Evolutionary conservation across 2,113 vertebrate species (phyloP), one percentile per base, ranked within the genome.

Genomic region (Cynoglossus semilaevis): DNA sequence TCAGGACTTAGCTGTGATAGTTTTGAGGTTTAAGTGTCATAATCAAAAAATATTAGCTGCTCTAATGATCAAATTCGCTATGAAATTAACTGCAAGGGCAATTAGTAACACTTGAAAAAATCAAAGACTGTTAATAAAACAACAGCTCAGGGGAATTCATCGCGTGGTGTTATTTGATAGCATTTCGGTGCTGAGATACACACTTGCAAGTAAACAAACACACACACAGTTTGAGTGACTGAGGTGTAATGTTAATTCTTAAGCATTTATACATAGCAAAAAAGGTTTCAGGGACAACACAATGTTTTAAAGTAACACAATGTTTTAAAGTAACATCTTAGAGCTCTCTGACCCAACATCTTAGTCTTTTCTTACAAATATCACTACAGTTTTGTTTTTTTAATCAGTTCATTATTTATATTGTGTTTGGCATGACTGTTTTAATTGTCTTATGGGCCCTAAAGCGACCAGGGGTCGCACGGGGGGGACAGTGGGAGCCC

Each of bases 51-150:
- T 70, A 66, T 59, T 63, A 60, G 59, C 63, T 53, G 53, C 58
- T 68, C 16, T 51, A 61, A 68, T 76, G 56, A 63, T n/a, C 49
- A 57, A 74, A 74, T 79, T 53, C 58, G 18, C 59, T 79, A 64
- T 75, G 56, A 79, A 75, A 82, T 79, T 18, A 76, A 70, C 72
- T 73, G 34, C 49, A 41, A 56, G 61, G 37, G 62, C 40, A 60
- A 55, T 72, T 66, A 69, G 22, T 17, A 55, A 54, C 63, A 61
- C 51, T 60, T 62, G 46, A 48, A 58, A 54, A 47, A 29, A 49
- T 18, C 22, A 10, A 56, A n/a, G 42, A 37, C 49, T 43, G 70
- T 79, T 49, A 61, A 19, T 47, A 63, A 49, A 72, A 59, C 45
- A 68, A 61, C 63, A 59, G 54, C 55, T 60, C 43, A 17, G 8